Evolutionary conservation across 2,888 invertebrate genomes (phyloP).

Genomic region (Aporophyla nigra): DNA sequence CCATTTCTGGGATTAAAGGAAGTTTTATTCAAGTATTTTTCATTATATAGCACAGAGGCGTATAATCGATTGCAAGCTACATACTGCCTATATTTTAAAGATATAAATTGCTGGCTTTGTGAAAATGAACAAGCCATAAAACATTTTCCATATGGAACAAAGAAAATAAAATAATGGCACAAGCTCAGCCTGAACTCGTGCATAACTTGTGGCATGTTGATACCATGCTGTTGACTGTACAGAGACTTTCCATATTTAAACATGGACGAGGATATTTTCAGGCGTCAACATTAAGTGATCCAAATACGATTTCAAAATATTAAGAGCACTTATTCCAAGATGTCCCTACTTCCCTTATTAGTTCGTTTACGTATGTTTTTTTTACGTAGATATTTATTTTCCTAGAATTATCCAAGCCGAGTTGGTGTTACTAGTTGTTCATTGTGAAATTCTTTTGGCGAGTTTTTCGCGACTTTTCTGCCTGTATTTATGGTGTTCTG

Average conservation of each 20-base stretch:
- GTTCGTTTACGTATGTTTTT: not conserved
- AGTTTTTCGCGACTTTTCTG: not conserved
- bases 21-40: not conserved
- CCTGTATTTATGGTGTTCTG: not conserved
- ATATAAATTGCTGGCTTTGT: slow-evolving; percentile 15
- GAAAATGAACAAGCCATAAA: slow-evolving; percentile 5
- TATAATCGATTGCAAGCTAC: not conserved
- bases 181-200: not conserved
- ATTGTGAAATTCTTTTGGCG: not conserved
- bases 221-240: not conserved
- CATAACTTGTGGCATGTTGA: not conserved
- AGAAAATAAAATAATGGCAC: slow-evolving; percentile 11
- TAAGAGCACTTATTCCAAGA: not conserved
- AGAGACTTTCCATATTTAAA: not conserved
- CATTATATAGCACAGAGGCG: not conserved
- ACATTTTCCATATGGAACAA: not conserved
- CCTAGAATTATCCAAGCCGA: not conserved
- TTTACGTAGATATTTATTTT: not conserved
- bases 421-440: not conserved
- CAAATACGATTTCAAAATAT: not conserved
- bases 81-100: not conserved
- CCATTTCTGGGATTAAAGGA: not conserved
- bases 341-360: not conserved
- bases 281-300: too few species aligned
- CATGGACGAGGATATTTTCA: not conserved